Conservation (phyloP, 2,797 vertebrate genomes). For the Trematomus bernacchii region DNA sequence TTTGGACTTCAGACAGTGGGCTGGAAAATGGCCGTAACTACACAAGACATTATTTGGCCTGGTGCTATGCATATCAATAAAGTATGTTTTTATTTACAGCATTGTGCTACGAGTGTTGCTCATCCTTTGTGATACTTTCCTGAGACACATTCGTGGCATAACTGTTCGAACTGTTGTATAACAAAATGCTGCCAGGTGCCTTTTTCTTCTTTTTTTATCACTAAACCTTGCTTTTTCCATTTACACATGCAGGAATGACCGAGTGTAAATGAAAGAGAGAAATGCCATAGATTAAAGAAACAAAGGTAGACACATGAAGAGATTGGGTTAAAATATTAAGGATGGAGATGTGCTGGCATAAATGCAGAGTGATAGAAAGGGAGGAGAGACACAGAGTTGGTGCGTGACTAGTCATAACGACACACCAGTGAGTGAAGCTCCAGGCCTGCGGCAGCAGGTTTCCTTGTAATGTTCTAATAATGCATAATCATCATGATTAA, state of each 20-base stretch:
- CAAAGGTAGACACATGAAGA: neutral
- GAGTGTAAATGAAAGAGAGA: too few species aligned
- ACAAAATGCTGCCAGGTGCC: neutral
- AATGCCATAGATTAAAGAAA: neutral
- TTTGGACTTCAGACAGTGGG: too few species aligned
- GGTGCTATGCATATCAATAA: too few species aligned
- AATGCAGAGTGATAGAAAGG: neutral
- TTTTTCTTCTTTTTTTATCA: neutral
- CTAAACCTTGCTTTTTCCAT: neutral
- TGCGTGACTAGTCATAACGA: constrained; percentile 43
- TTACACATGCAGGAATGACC: too few species aligned
- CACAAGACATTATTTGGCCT: too few species aligned
- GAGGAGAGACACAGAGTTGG: neutral
- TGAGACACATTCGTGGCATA: neutral
- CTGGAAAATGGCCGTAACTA: too few species aligned
- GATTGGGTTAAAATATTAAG: neutral
- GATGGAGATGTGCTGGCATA: neutral
- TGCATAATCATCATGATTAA: constrained; percentile 38
- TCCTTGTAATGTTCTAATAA: constrained; percentile 48
- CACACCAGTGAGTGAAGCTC: constrained; percentile 35
- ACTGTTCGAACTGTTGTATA: too few species aligned
- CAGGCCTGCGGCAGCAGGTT: constrained; percentile 19
- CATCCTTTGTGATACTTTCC: neutral
- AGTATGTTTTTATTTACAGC: neutral
- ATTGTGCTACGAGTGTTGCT: neutral